Percentiles rank a stretch among this genome's conserved stretches.
Evolutionary conservation across 2,797 vertebrate species (phyloP).

Genomic region (Aphelocoma californica): DNA sequence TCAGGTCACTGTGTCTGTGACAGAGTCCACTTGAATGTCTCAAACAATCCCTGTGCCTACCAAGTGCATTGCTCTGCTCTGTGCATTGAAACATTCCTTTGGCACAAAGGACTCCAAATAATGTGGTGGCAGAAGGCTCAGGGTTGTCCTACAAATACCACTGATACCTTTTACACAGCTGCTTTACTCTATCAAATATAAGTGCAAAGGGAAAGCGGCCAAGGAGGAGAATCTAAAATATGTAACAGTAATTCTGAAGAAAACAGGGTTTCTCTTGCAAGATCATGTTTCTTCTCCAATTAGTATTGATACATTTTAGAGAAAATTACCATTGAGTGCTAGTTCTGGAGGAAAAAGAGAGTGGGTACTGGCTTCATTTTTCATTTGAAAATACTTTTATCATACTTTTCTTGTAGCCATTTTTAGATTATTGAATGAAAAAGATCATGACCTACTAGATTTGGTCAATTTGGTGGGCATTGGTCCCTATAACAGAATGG

Average conservation of each 20-base stretch:
- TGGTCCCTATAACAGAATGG: background rate
- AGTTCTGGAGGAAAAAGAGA: background rate
- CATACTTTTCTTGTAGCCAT: background rate
- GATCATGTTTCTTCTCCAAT: background rate
- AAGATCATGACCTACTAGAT: background rate
- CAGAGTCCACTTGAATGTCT: background rate
- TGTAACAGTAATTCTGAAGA: background rate
- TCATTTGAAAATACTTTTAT: background rate
- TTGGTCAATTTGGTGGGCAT: background rate
- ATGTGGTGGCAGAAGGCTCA: background rate
- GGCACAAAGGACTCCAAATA: background rate
- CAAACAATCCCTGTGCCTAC: background rate
- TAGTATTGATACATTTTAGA: background rate
- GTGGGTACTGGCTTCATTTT: background rate
- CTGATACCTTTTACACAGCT: background rate
- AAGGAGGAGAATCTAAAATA: background rate
- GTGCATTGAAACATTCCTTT: conserved; percentile 10
- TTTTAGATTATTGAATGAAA: background rate
- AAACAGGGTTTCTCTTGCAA: background rate
- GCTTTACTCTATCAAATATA: background rate
- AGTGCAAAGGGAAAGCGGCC: background rate
- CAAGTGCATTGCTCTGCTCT: background rate
- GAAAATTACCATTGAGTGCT: background rate
- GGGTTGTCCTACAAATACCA: background rate
- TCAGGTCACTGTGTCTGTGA: conserved; percentile 18